Percentiles rank a stretch among this genome's conserved stretches.
Evolutionary conservation across 2,797 vertebrate genomes (phyloP).

Genomic region (Clarias platycephalus): DNA sequence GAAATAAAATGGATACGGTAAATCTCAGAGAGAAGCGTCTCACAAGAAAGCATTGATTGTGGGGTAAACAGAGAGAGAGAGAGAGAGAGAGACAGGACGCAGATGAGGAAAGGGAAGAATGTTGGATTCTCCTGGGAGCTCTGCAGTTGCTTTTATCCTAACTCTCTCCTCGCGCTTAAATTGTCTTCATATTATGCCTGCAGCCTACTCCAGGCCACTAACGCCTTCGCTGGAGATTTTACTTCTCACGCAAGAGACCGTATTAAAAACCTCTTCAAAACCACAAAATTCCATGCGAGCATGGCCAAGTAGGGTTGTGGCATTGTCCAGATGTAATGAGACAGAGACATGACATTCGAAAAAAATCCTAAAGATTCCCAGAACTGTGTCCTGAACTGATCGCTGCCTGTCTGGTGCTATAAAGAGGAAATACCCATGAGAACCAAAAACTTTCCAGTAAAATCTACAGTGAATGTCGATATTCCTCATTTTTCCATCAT

Average conservation of each 20-base stretch:
- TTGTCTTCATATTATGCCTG: not conserved
- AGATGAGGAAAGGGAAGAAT: constrained; percentile 33
- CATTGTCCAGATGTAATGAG: not conserved
- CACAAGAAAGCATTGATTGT: constrained; percentile 55
- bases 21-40: constrained; percentile 45
- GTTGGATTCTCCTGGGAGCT: constrained; percentile 16
- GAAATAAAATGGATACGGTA: constrained; percentile 52
- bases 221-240: not conserved
- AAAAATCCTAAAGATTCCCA: not conserved
- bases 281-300: not conserved
- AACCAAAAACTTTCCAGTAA: not conserved
- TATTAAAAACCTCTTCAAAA: not conserved
- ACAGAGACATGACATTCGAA: not conserved
- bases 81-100: constrained; percentile 22
- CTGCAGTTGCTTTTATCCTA: constrained; percentile 8
- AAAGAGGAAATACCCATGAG: not conserved
- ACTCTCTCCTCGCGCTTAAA: constrained; percentile 20
- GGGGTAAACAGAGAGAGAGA: constrained; percentile 38
- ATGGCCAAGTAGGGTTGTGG: not conserved
- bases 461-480: not conserved
- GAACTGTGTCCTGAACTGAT: not conserved
- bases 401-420: not conserved
- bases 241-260: not conserved
- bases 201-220: not conserved
- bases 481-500: not conserved